Evolutionary conservation across 2,888 invertebrate genomes (phyloP).

Genomic region (Chironomus riparius): DNA sequence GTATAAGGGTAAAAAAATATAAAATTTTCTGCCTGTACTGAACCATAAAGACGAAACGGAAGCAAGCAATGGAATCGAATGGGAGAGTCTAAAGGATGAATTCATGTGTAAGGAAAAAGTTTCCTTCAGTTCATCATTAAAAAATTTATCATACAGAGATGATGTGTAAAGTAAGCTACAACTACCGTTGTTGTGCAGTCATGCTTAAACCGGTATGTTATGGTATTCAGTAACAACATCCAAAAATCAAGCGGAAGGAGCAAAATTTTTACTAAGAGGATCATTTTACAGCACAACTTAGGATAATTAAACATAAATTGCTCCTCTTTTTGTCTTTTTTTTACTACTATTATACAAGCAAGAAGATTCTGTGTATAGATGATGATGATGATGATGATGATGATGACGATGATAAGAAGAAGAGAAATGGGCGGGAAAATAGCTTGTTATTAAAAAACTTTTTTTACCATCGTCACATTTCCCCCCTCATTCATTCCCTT

Average conservation of each 20-base stretch:
- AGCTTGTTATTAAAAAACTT: neutral
- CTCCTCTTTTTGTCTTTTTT: neutral
- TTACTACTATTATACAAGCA: neutral
- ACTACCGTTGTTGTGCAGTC: neutral
- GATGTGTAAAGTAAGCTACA: conserved; percentile 9
- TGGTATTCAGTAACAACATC: neutral
- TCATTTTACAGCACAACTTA: conserved; percentile 17
- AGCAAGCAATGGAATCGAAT: neutral
- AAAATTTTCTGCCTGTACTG: neutral
- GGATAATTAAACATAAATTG: conserved; percentile 24
- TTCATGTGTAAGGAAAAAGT: neutral
- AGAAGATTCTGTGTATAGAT: neutral
- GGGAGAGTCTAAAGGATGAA: neutral
- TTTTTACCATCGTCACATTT: neutral
- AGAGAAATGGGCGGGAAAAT: neutral
- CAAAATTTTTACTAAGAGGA: conserved; percentile 4
- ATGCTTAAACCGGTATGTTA: neutral
- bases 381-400: too few species aligned
- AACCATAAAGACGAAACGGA: neutral
- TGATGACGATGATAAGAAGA: too few species aligned
- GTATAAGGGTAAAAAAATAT: neutral
- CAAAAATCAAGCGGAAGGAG: neutral
- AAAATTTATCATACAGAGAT: neutral
- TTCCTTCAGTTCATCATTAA: neutral
- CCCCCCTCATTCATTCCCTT: neutral